These are phyloP conservation scores for Brachionus rotundiformis DNA, from an alignment of 1,140 invertebrate species.

Conservation along the genomic window DNA sequence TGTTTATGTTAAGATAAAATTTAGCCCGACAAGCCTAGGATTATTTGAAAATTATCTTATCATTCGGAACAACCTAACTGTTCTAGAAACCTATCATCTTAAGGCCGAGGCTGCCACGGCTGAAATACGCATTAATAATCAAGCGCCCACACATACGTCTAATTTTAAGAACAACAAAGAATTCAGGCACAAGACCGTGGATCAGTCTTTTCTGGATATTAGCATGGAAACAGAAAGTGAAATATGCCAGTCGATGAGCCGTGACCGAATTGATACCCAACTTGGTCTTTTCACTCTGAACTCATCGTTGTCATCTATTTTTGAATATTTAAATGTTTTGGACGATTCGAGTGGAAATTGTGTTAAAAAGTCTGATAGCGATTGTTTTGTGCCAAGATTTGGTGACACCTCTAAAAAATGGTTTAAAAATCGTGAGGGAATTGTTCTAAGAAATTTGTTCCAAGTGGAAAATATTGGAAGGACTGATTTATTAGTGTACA, in stretches of 20 bases:
- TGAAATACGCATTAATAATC: not conserved
- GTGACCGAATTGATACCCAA: not conserved
- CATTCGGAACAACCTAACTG: slow-evolving; percentile 27
- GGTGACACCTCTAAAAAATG: not conserved
- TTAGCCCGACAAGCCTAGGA: not conserved
- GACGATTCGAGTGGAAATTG: slow-evolving; percentile 2
- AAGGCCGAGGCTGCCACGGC: slow-evolving; percentile 28
- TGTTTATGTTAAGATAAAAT: slow-evolving; percentile 4
- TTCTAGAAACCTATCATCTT: slow-evolving; percentile 20
- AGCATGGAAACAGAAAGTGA: not conserved
- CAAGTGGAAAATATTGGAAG: slow-evolving; percentile 4
- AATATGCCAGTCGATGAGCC: not conserved
- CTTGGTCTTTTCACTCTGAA: not conserved
- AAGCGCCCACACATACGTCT: not conserved
- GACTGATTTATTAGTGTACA: not conserved
- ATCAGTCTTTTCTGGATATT: not conserved
- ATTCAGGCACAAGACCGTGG: not conserved
- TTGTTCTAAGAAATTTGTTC: slow-evolving; percentile 24
- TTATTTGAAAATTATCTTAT: slow-evolving; percentile 28
- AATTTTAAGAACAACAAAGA: slow-evolving; percentile 19
- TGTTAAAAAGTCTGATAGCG: not conserved
- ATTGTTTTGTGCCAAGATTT: not conserved
- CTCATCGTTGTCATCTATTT: not conserved
- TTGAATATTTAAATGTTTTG: slow-evolving; percentile 29
- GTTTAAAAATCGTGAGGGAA: slow-evolving; percentile 13